Evolutionary conservation across 2,888 invertebrate genomes (phyloP).

Genomic region (Dynastes grantii): DNA sequence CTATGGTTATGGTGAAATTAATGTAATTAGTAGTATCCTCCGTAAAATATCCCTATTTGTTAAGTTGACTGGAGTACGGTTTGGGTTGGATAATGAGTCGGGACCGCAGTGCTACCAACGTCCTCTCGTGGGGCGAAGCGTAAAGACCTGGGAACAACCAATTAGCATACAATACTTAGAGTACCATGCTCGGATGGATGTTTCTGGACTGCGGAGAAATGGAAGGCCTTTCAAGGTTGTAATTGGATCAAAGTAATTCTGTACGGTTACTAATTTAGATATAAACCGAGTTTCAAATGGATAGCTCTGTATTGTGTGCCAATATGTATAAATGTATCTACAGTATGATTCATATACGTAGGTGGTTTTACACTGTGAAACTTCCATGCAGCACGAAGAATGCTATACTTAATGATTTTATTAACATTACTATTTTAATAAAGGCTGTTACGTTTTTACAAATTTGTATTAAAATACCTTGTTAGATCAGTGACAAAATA

Average conservation of each 20-base stretch:
- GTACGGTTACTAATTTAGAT: constrained; percentile 50
- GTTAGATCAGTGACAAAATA: too few relatives aligned
- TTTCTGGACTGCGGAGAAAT: constrained; percentile 55
- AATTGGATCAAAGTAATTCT: constrained; percentile 54
- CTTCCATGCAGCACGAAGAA: too few relatives aligned
- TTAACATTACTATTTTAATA: too few relatives aligned
- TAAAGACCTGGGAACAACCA: constrained; percentile 62
- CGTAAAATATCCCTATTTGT: constrained; percentile 65
- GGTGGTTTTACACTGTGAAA: too few relatives aligned
- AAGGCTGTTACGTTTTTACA: too few relatives aligned
- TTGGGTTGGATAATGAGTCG: constrained; percentile 62
- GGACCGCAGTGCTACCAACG: constrained; percentile 61
- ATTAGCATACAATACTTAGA: constrained; percentile 65
- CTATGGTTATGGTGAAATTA: constrained; percentile 63
- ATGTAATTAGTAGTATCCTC: constrained; percentile 66
- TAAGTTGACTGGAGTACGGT: constrained; percentile 62
- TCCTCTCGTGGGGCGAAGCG: constrained; percentile 60
- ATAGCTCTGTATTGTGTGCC: not conserved
- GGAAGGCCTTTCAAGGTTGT: constrained; percentile 56
- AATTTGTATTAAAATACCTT: too few relatives aligned
- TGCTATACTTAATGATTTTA: too few relatives aligned
- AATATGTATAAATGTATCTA: not conserved
- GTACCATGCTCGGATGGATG: constrained; percentile 59
- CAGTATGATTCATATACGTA: not conserved
- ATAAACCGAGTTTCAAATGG: constrained; percentile 41